phyloP scores from a whole-genome alignment of 1,140 invertebrate genomes.

The Acromyrmex echinatior region DNA sequence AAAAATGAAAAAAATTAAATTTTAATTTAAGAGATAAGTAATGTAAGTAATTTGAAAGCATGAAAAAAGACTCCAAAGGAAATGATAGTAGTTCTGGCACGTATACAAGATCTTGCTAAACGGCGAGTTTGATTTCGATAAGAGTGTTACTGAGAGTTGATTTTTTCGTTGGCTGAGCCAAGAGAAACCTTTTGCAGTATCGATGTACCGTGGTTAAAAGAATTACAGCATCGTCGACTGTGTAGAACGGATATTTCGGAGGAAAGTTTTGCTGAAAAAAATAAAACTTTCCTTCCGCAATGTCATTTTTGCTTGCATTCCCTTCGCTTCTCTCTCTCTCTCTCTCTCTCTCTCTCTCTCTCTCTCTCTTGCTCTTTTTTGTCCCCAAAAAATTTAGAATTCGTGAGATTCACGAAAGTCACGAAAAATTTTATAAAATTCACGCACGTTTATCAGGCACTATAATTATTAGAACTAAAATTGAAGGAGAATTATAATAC shows the following conservation, averaged over 20 bases:
- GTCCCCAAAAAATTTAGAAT: not conserved
- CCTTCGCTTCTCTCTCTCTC: not conserved
- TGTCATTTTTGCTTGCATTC: conserved; percentile 1
- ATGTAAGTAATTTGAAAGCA: not conserved
- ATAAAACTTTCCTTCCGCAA: not conserved
- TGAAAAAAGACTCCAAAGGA: not conserved
- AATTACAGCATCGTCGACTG: not conserved
- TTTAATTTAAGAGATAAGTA: not conserved
- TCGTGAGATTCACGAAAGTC: not conserved
- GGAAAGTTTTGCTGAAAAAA: not conserved
- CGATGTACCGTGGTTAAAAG: conserved; percentile 13
- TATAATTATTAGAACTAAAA: not conserved
- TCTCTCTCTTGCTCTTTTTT: not conserved
- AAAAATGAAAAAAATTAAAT: not conserved
- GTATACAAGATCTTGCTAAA: conserved; percentile 23
- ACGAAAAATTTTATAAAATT: not conserved
- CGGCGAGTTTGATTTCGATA: conserved; percentile 26
- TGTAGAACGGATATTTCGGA: conserved; percentile 8
- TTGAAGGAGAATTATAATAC: not conserved
- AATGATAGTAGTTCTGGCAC: not conserved
- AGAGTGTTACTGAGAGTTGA: conserved; percentile 24
- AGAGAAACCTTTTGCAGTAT: not conserved
- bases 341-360: not conserved
- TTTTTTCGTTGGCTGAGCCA: conserved; percentile 1
- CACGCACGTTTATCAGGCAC: not conserved